Percentiles rank a stretch among this genome's conserved stretches.
These are phyloP conservation scores for Drosophila neonasuta DNA, from an alignment of 2,888 invertebrate genomes.

Conservation along the genomic window DNA sequence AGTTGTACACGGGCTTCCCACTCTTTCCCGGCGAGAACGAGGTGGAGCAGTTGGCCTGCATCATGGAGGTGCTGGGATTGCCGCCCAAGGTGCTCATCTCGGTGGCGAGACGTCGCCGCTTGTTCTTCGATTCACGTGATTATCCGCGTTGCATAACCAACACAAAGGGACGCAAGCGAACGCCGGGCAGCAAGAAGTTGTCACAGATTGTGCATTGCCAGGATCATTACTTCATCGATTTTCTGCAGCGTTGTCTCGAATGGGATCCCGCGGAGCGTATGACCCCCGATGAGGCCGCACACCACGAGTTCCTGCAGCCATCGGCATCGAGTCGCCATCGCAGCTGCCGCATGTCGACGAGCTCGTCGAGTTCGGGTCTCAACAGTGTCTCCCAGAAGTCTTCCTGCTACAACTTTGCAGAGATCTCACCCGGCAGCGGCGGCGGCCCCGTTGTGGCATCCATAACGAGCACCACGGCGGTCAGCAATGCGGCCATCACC, in stretches of 20 bases:
- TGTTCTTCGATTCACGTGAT: conserved; percentile 95
- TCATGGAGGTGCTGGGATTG: conserved; percentile 96
- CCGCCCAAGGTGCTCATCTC: conserved; percentile 94
- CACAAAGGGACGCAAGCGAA: conserved; percentile 95
- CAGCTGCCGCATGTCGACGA: conserved; percentile 80
- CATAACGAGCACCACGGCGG: conserved; percentile 76
- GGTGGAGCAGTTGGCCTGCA: conserved; percentile 97
- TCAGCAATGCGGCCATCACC: conserved; percentile 79
- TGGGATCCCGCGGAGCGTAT: conserved; percentile 96
- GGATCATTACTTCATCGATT: conserved; percentile 94
- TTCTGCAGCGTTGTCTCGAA: conserved; percentile 94
- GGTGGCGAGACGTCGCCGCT: conserved; percentile 91
- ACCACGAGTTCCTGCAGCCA: conserved; percentile 92
- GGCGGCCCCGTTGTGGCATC: conserved; percentile 74
- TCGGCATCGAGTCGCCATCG: conserved; percentile 83
- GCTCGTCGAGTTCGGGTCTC: conserved; percentile 79
- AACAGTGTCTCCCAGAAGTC: conserved; percentile 80
- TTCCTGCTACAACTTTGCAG: conserved; percentile 79
- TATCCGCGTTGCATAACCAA: conserved; percentile 95
- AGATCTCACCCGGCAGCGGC: conserved; percentile 75
- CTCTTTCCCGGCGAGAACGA: conserved; percentile 98
- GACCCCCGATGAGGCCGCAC: conserved; percentile 94
- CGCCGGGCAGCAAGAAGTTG: conserved; percentile 92
- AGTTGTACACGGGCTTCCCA: conserved; percentile 97
- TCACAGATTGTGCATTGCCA: conserved; percentile 91